These are phyloP conservation scores for Eupithecia abbreviata DNA, from an alignment of 2,888 invertebrate genomes.

Conservation along the genomic window DNA sequence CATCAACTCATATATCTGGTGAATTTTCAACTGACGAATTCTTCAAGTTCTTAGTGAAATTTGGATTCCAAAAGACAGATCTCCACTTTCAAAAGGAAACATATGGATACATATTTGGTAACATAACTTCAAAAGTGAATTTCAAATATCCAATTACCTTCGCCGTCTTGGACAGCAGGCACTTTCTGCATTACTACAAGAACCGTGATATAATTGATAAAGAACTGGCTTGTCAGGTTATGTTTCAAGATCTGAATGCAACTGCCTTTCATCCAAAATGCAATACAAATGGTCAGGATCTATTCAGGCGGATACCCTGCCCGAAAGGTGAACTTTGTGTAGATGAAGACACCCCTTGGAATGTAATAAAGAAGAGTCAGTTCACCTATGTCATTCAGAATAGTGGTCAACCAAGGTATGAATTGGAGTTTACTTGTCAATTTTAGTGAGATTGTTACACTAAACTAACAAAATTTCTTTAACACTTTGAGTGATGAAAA, in stretches of 20 bases:
- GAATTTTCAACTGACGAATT: conserved; percentile 85
- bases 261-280: conserved; percentile 94
- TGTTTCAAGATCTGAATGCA: conserved; percentile 93
- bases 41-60: conserved; percentile 96
- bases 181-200: conserved; percentile 95
- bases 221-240: conserved; percentile 90
- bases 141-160: conserved; percentile 90
- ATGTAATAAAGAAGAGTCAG: conserved; percentile 94
- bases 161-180: conserved; percentile 94
- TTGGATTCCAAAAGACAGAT: conserved; percentile 98
- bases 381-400: conserved; percentile 97
- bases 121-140: conserved; percentile 89
- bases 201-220: conserved; percentile 86
- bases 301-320: conserved; percentile 94
- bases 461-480: neutral
- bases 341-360: conserved; percentile 93
- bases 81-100: conserved; percentile 92
- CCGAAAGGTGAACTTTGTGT: conserved; percentile 88
- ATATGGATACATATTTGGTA: conserved; percentile 98
- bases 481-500: too few relatives aligned
- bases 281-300: conserved; percentile 89
- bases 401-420: conserved; percentile 93
- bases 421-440: neutral
- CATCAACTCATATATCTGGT: conserved; percentile 71
- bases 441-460: neutral